A percentile compares a stretch with the other conserved stretches of the same genome.
These are phyloP conservation scores for Embidobia sp. DNA, from an alignment of 2,888 invertebrate genomes.

Conservation along the genomic window DNA sequence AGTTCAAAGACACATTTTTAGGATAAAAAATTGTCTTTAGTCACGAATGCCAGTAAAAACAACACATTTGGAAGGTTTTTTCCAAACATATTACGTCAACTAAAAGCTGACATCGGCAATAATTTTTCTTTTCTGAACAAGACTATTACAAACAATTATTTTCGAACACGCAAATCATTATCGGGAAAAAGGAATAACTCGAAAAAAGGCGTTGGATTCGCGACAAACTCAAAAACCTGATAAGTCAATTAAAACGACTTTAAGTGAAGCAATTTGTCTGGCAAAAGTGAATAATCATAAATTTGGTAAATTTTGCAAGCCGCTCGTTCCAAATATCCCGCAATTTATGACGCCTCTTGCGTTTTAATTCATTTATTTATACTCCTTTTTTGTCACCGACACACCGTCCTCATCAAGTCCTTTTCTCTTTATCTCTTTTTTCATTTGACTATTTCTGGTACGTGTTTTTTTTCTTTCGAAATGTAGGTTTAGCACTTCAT, in stretches of 20 bases:
- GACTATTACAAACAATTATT: conserved; percentile 2
- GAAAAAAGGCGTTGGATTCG: conserved; percentile 13
- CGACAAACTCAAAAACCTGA: conserved; percentile 26
- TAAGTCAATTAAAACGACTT: conserved; percentile 26
- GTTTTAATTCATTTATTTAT: conserved; percentile 42
- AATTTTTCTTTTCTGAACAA: too few species aligned
- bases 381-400: conserved; percentile 25
- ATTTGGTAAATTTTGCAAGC: conserved; percentile 35
- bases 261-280: conserved; percentile 40
- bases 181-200: conserved; percentile 46
- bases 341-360: conserved; percentile 33
- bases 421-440: conserved; percentile 55
- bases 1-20: too few species aligned
- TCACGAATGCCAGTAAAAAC: too few species aligned
- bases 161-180: conserved; percentile 17
- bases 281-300: conserved; percentile 38
- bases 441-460: conserved; percentile 50
- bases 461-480: conserved; percentile 39
- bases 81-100: too few species aligned
- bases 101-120: too few species aligned
- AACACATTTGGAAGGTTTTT: too few species aligned
- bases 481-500: conserved; percentile 50
- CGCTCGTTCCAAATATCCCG: conserved; percentile 48
- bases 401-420: conserved; percentile 32
- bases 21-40: too few species aligned